phyloP scores from a whole-genome alignment of 2,113 vertebrate genomes.

The Carettochelys insculpta region DNA sequence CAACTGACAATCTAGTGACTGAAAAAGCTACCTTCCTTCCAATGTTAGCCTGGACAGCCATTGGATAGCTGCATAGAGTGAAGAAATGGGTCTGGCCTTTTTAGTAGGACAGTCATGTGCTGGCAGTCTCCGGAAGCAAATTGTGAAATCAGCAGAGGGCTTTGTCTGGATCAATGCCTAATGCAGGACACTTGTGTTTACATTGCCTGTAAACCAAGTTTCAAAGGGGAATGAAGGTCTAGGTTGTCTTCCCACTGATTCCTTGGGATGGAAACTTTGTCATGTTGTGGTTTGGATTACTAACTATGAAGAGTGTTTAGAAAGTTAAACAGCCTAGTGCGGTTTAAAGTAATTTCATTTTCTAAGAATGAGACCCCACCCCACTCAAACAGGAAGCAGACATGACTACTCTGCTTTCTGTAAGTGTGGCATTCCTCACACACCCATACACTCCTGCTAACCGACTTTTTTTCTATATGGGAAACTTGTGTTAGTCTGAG shows the following conservation, averaged over 20 bases:
- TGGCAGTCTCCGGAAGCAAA: neutral
- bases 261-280: neutral
- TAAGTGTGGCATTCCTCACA: neutral
- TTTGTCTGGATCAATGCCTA: neutral
- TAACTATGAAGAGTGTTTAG: neutral
- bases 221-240: slow-evolving; percentile 25
- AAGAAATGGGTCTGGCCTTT: neutral
- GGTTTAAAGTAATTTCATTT: neutral
- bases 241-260: neutral
- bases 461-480: slow-evolving; percentile 15
- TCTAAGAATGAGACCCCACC: neutral
- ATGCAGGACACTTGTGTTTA: neutral
- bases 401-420: neutral
- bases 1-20: neutral
- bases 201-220: slow-evolving; percentile 4
- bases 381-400: neutral
- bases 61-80: neutral
- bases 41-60: neutral
- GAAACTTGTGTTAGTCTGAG: slow-evolving; percentile 45
- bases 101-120: neutral
- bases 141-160: neutral
- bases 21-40: neutral
- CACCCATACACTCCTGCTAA: neutral
- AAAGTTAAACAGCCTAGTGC: neutral
- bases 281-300: too few relatives aligned